A percentile compares a stretch with the other conserved stretches of the same genome.
phyloP scores from a whole-genome alignment of 1,140 invertebrate species.

The Dreissena polymorpha region DNA sequence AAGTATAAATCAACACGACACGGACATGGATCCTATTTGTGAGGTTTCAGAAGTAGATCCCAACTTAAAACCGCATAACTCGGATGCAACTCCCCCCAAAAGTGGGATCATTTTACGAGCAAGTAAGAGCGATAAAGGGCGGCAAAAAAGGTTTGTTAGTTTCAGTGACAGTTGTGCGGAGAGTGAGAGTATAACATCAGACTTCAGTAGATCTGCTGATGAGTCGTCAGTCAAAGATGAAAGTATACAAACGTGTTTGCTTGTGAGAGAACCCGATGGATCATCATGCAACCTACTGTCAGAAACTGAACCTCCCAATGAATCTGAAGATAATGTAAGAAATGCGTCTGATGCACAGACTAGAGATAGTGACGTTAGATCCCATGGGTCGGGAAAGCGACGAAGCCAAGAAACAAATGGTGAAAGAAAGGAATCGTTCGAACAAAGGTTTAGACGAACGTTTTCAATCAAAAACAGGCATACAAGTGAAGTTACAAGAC shows the following conservation, averaged over 20 bases:
- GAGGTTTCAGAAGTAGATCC: neutral
- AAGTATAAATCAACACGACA: neutral
- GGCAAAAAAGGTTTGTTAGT: neutral
- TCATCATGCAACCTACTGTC: neutral
- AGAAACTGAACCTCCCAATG: neutral
- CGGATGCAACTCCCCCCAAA: neutral
- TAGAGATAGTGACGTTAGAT: neutral
- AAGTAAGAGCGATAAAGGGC: neutral
- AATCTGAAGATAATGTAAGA: neutral
- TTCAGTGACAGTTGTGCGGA: neutral
- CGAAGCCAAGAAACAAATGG: neutral
- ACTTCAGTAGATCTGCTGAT: too few species aligned
- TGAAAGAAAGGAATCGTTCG: slow-evolving; percentile 48
- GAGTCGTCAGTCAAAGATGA: neutral
- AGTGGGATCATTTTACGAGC: neutral
- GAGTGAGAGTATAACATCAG: neutral
- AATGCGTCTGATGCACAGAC: neutral
- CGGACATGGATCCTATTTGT: neutral
- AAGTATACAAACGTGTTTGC: neutral
- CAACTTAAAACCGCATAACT: neutral
- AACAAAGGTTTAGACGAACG: slow-evolving; percentile 43
- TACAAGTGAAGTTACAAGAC: slow-evolving; percentile 46
- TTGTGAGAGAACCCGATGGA: neutral
- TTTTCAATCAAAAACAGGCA: slow-evolving; percentile 43
- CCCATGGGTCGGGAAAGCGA: neutral